Base-by-base conservation (phyloP, 2,113 vertebrate genomes). In the Bufo bufo region DNA sequence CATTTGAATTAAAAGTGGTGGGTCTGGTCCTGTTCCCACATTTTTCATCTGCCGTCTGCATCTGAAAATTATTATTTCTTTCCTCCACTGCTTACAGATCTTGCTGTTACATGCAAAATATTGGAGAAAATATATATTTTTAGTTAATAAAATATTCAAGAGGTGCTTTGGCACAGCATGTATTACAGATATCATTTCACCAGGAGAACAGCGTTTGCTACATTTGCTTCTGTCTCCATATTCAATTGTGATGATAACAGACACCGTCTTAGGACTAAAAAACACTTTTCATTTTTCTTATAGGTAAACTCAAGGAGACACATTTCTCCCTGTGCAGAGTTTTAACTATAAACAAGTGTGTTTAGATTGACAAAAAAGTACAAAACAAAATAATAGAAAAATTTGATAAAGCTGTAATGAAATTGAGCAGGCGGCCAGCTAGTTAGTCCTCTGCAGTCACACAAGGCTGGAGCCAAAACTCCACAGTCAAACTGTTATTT, bases 401-500 rank as follows among this genome's bases (percentile, higher is more conserved):
- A 78, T 78, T 63, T 43, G 75, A 86, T 86, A 86, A 78, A 66
- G 75, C 45, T 54, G 75, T 79, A 65, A 86, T 86, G 85, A 86
- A 86, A 66, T 78, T 66, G 85, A 86, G 61, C 61, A 33, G 63
- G 47, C 74, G 69, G 85, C 47, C 75, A 65, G 75, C 49, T 78
- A 79, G 50, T 52, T 86, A 84, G 85, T 86, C 85, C 59, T 86
- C 75, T 12, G 54, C 47, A n/a, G 71, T 78, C 59, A 78, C 71
- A 50, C 75, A 6, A 65, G n/a, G 54, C 75, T 23, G 85, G 20
- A 86, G 74, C 85, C 85, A 86, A 86, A 75, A 66, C 56, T 66
- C 58, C 23, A 58, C 84, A 85, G 69, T 54, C 75, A 74, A 63
- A 86, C 90, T 87, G 92, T 91, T 91, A 86, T 91, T 6, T 90